A percentile compares a stretch with the other conserved stretches of the same genome.
These are phyloP conservation scores for Erithacus rubecula DNA, from an alignment of 2,797 vertebrate genomes.

Conservation along the genomic window DNA sequence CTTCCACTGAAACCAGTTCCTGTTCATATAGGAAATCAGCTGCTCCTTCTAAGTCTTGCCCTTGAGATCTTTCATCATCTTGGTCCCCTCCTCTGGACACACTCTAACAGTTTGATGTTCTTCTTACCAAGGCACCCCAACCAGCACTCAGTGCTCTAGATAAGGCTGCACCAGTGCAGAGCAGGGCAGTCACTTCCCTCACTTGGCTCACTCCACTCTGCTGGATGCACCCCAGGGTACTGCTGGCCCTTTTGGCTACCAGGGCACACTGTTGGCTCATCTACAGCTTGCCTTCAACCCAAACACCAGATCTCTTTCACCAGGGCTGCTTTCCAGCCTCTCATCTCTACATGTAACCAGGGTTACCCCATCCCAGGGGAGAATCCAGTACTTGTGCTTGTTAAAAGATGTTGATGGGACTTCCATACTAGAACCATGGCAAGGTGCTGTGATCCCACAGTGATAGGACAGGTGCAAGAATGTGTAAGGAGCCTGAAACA, in stretches of 20 bases:
- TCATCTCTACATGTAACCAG: not conserved
- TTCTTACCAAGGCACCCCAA: not conserved
- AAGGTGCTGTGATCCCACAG: not conserved
- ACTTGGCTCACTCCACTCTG: fast-evolving
- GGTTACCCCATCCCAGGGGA: not conserved
- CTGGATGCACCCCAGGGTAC: not conserved
- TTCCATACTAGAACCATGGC: not conserved
- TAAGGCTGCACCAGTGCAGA: not conserved
- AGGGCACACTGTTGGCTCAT: not conserved
- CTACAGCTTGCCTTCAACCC: not conserved
- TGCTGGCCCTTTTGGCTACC: not conserved
- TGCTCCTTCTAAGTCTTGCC: fast-evolving
- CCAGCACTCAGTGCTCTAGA: not conserved
- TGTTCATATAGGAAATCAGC: not conserved
- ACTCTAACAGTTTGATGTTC: not conserved
- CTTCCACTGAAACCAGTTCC: not conserved
- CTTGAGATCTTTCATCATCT: not conserved
- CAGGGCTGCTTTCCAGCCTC: not conserved
- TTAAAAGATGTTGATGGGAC: not conserved
- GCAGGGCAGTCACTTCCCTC: not conserved
- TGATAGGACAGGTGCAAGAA: not conserved
- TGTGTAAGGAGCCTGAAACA: not conserved
- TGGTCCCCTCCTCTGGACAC: not conserved
- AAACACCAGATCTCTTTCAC: not conserved
- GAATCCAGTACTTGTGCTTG: not conserved